Evolutionary conservation across 2,797 vertebrate species (phyloP), one percentile per base, ranked within the genome.

Genomic region (Cephalopachus bancanus): DNA sequence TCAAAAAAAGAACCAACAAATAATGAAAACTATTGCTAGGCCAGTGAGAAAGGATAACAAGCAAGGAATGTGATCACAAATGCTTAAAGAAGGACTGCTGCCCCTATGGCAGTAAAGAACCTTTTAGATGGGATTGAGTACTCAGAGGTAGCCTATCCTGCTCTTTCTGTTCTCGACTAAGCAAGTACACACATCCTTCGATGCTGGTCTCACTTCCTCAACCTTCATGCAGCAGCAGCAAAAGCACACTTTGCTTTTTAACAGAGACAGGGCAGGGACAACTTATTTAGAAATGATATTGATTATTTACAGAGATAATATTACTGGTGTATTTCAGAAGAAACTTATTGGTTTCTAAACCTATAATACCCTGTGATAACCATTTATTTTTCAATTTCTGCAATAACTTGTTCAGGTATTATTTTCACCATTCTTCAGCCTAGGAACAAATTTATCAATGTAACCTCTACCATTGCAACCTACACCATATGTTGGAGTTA

Each of bases 311-410:
- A 75, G n/a, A 49, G 28, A 65, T n/a, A 53, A n/a, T n/a, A 44
- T 74, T 37, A 51, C 51, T 22, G 14, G 44, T 5, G 4, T 67
- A 53, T 15, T 80, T 86, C 15, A 53, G 22, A 74, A 37, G 59
- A 28, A 7, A 10, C 2, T 9, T 83, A 1, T 62, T 64, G 9
- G 16, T 71, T 33, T 89, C n/a, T 55, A 19, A 75, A 26, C 24
- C 71, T 62, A 10, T 33, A 78, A 44, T 16, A 14, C 22, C 20
- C 5, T 22, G 7, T 28, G 15, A 44, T 57, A 64, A 0, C 9
- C 19, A 28, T 78, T 93, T 88, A 53, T 51, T 72, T 86, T 87
- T 74, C 26, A 89, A 24, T 90, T 89, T 8, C 65, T 75, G 80
- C 7, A 75, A 30, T 9, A 74, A 65, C 9, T 19, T 53, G 10